Evolutionary conservation across 2,888 invertebrate genomes (phyloP).

Genomic region (Bugula neritina): DNA sequence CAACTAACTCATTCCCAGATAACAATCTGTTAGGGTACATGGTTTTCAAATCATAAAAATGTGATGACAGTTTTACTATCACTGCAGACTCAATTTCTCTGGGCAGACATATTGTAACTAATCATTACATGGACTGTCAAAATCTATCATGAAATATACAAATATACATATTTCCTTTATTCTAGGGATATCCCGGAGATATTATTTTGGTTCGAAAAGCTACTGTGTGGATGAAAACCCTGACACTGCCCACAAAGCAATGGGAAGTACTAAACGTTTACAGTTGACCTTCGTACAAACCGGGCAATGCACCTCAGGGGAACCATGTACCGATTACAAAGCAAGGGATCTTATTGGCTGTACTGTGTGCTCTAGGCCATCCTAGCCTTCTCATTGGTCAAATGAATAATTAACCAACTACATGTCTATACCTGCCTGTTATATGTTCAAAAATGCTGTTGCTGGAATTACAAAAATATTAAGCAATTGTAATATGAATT

Average conservation of each 20-base stretch:
- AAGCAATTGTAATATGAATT: too few species aligned
- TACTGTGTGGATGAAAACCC: background rate
- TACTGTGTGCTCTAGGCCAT: background rate
- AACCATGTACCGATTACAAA: background rate
- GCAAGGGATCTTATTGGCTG: background rate
- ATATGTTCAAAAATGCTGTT: too few species aligned
- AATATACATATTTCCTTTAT: background rate
- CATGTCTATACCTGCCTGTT: too few species aligned
- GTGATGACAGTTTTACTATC: too few species aligned
- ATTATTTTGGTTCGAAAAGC: background rate
- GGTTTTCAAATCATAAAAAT: too few species aligned
- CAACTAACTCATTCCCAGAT: too few species aligned
- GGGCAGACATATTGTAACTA: too few species aligned
- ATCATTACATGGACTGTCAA: too few species aligned
- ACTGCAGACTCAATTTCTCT: too few species aligned
- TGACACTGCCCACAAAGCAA: background rate
- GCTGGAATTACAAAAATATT: too few species aligned
- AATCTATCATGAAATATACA: too few species aligned
- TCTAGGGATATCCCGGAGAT: background rate
- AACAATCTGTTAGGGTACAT: too few species aligned
- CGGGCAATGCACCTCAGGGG: background rate
- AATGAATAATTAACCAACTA: background rate
- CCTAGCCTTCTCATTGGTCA: background rate
- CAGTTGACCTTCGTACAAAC: background rate
- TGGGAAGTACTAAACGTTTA: background rate